Conservation (phyloP, 2,797 vertebrate genomes). For the Acrossocheilus wenchowensis region DNA sequence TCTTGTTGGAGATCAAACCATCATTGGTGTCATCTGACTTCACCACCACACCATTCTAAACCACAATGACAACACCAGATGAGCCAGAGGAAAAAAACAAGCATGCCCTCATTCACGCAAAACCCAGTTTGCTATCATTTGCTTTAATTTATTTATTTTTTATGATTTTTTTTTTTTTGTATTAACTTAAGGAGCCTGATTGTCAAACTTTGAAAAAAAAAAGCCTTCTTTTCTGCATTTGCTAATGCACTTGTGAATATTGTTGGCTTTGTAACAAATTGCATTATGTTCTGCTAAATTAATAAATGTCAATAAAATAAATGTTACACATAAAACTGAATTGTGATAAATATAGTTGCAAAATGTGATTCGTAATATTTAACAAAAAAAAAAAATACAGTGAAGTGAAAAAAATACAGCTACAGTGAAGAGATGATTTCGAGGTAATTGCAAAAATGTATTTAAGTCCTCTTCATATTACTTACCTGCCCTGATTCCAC, state of each 20-base stretch:
- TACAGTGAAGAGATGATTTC: not conserved
- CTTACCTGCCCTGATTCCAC: conserved; percentile 82
- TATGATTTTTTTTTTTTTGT: not conserved
- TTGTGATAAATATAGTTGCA: not conserved
- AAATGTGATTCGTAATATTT: not conserved
- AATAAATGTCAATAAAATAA: not conserved
- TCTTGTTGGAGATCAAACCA: conserved; percentile 79
- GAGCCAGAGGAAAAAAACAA: not conserved
- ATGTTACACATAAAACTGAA: not conserved
- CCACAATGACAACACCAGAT: conserved; percentile 24
- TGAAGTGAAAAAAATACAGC: not conserved
- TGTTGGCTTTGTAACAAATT: not conserved
- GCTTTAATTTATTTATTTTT: not conserved
- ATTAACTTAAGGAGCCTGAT: too few species aligned
- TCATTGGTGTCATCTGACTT: conserved; percentile 70
- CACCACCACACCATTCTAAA: conserved; percentile 83
- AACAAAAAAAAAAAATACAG: not conserved
- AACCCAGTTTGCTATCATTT: not conserved
- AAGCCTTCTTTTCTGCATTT: not conserved
- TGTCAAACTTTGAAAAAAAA: too few species aligned
- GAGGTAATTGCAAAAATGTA: not conserved
- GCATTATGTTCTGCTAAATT: not conserved
- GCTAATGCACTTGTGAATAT: not conserved
- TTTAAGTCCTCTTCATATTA: not conserved
- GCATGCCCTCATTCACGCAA: not conserved